Conservation (phyloP, 30 jellyfish, hydroid and myxozoan species). For the Catostylus mosaicus region DNA sequence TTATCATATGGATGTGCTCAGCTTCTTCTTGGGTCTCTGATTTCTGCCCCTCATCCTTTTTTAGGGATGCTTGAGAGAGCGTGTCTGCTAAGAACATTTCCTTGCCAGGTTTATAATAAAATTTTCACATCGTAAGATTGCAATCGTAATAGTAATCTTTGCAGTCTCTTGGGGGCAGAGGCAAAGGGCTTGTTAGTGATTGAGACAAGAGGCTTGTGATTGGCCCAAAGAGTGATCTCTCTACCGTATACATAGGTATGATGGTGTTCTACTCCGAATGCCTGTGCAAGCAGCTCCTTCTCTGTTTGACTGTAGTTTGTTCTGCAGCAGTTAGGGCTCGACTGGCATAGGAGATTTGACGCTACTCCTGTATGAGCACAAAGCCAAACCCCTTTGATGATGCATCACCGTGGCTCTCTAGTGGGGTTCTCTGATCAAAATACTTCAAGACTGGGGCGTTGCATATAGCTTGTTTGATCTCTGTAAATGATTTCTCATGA, state of each 20-base stretch:
- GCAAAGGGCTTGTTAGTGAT: constrained; percentile 8
- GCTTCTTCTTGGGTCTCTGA: constrained; percentile 29
- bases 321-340: constrained; percentile 14
- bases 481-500: constrained; percentile 17
- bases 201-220: constrained; percentile 3
- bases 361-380: background rate
- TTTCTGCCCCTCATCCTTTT: background rate
- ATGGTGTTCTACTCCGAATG: background rate
- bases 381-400: background rate
- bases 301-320: constrained; percentile 39
- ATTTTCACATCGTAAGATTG: constrained; percentile 50
- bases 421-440: background rate
- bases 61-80: constrained; percentile 41
- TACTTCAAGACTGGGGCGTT: constrained; percentile 11
- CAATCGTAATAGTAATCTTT: constrained; percentile 30
- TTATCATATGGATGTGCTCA: constrained; percentile 15
- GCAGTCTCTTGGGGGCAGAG: constrained; percentile 53
- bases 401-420: background rate
- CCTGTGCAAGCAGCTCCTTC: constrained; percentile 38
- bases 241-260: background rate
- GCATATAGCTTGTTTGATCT: constrained; percentile 1
- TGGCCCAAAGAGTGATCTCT: background rate
- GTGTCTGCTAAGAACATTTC: constrained; percentile 68
- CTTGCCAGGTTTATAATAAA: constrained; percentile 46
- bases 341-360: constrained; percentile 25